These are phyloP conservation scores for Discoglossus pictus DNA, from an alignment of 2,797 vertebrate species.

Conservation along the genomic window DNA sequence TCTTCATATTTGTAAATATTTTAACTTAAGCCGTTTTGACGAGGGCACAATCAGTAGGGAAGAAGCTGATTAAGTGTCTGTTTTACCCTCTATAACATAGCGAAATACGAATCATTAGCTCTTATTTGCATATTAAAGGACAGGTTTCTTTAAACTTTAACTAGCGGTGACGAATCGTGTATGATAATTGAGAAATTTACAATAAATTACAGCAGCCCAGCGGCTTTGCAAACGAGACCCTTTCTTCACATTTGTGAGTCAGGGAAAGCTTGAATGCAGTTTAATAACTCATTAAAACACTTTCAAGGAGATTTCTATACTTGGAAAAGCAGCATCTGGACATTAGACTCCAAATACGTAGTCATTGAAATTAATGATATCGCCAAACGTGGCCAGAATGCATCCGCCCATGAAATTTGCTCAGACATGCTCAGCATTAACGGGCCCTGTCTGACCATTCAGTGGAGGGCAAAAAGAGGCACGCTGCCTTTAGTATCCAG, in stretches of 20 bases:
- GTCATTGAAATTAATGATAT: constrained; percentile 8
- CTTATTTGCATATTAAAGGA: constrained; percentile 75
- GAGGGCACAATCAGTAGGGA: constrained; percentile 56
- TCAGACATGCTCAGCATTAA: too few relatives aligned
- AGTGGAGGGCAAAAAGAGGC: too few relatives aligned
- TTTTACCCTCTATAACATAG: constrained; percentile 64
- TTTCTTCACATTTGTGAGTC: constrained; percentile 58
- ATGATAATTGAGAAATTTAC: constrained; percentile 66
- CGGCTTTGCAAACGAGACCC: constrained; percentile 61
- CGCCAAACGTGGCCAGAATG: neutral
- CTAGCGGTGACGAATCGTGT: constrained; percentile 67
- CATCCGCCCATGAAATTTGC: too few relatives aligned
- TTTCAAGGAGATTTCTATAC: constrained; percentile 4
- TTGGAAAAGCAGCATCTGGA: constrained; percentile 6
- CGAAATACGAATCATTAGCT: constrained; percentile 71
- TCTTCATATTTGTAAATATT: neutral
- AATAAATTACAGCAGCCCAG: constrained; percentile 63
- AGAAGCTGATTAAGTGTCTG: constrained; percentile 39
- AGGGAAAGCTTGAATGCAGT: neutral
- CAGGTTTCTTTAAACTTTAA: constrained; percentile 67
- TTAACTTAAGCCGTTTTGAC: constrained; percentile 48
- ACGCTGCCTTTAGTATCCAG: too few relatives aligned
- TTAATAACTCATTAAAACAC: constrained; percentile 16
- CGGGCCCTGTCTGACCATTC: too few relatives aligned
- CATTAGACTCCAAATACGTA: neutral